Percentiles rank a stretch among this genome's conserved stretches.
Evolutionary conservation across 1,140 invertebrate species (phyloP).

Genomic region (Drosophila mauritiana): DNA sequence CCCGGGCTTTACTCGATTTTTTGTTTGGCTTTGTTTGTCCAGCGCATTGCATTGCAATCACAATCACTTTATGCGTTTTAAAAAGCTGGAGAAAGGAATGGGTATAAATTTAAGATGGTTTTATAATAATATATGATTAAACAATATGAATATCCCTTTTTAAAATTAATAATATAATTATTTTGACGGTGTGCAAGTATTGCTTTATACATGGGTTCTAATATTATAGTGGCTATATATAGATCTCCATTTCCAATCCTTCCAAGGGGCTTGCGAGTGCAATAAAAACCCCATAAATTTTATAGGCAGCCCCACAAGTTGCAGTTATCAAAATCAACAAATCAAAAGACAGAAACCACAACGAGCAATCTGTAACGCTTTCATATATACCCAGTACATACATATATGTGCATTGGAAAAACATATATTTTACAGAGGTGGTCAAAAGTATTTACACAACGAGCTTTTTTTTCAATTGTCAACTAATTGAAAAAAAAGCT

Average conservation of each 20-base stretch:
- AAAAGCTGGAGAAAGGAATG: constrained; percentile 1
- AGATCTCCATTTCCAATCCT: not conserved
- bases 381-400: constrained; percentile 30
- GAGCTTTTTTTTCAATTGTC: too few species aligned
- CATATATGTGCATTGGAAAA: constrained; percentile 7
- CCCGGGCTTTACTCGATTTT: constrained; percentile 58
- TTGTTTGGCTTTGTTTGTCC: constrained; percentile 55
- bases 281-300: constrained; percentile 23
- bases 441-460: too few species aligned
- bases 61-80: constrained; percentile 67
- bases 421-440: not conserved
- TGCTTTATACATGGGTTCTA: too few species aligned
- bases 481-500: too few species aligned
- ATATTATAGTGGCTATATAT: not conserved
- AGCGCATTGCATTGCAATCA: constrained; percentile 69
- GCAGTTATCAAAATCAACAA: constrained; percentile 60
- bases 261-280: not conserved
- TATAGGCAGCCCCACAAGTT: constrained; percentile 16
- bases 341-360: constrained; percentile 55
- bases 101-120: not conserved
- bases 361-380: constrained; percentile 59
- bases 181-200: too few species aligned
- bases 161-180: too few species aligned
- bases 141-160: too few species aligned
- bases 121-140: too few species aligned